Base-by-base conservation (phyloP, 2,797 vertebrate genomes). In the Platyrinchus mystaceus region DNA sequence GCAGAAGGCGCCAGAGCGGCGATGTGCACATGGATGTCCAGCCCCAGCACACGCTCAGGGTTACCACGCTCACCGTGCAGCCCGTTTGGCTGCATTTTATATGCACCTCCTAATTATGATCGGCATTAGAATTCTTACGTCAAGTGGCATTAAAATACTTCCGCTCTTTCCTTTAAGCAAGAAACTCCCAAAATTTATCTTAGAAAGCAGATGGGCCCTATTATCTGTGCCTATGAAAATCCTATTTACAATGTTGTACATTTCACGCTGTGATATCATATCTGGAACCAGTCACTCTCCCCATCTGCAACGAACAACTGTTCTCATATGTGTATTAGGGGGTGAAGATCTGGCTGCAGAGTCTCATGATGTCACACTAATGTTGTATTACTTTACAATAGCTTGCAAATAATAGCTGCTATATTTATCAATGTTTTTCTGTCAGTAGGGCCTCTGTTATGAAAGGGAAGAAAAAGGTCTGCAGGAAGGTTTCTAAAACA, bases 231-330 rank as follows among this genome's bases (percentile, higher is more conserved):
- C 97, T 97, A 97, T 88, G 97, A 98, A 98, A 98, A 98, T 97
- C 92, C 97, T 98, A 98, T 98, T 98, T 98, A 98, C 97, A 96
- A 96, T 92, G 97, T 96, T 98, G 96, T 97, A 93, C 97, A 98
- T 98, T 98, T 98, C 97, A 98, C 97, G 97, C 66, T 92, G 97
- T 98, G 98, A 98, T 97, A 97, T 98, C 98, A 98, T 98, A 97
- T 98, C 98, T 98, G 98, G 98, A 98, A 98, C 95, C 96, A 93
- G 93, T 96, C 97, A 95, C 97, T 96, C 85, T 97, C 95, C 94
- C 97, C 98, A 98, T 98, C 98, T 98, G 98, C 96, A 97, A 71
- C 9, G 97, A 98, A 98, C 98, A 98, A 98, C 98, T 98, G 98
- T 98, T 98, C 97, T 97, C 97, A 96, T 97, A 95, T 95, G 96